phyloP scores from a whole-genome alignment of 2,888 invertebrate species.

The Cylloceria caligata region DNA sequence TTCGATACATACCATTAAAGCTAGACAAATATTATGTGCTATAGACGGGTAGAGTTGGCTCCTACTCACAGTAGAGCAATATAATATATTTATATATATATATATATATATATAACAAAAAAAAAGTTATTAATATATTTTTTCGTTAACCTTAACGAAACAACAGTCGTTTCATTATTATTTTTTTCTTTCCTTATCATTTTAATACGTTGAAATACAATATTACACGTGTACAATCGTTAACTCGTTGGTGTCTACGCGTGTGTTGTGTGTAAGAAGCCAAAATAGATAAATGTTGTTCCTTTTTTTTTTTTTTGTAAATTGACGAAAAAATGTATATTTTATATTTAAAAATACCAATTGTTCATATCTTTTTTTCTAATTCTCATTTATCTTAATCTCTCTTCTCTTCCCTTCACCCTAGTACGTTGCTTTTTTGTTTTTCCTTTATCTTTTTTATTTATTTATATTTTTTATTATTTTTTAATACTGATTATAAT shows the following conservation, averaged over 20 bases:
- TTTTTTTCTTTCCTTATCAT: conserved; percentile 41
- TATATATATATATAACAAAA: conserved; percentile 34
- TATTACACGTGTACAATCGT: conserved; percentile 60
- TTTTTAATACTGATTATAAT: conserved; percentile 81
- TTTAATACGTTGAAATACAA: conserved; percentile 60
- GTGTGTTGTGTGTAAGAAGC: conserved; percentile 62
- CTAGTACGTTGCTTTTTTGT: conserved; percentile 33
- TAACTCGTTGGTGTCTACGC: conserved; percentile 38
- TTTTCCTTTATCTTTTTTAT: conserved; percentile 33
- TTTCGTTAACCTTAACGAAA: conserved; percentile 44
- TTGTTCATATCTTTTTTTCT: conserved; percentile 60
- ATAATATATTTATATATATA: conserved; percentile 49
- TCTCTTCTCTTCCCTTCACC: conserved; percentile 15
- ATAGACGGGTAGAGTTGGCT: conserved; percentile 80
- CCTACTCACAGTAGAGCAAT: conserved; percentile 70
- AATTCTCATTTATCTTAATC: conserved; percentile 52
- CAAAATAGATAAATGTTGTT: conserved; percentile 66
- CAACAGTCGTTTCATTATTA: conserved; percentile 40
- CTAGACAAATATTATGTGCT: conserved; percentile 82
- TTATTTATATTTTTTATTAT: conserved; percentile 32
- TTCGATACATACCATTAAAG: conserved; percentile 78
- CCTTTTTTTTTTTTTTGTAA: too few species aligned
- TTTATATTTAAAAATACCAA: conserved; percentile 79
- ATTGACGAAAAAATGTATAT: conserved; percentile 72
- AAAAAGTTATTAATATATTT: conserved; percentile 43